Percentiles rank a stretch among this genome's conserved stretches.
Evolutionary conservation across 2,888 invertebrate species (phyloP).

Genomic region (Ectropis crepuscularia): DNA sequence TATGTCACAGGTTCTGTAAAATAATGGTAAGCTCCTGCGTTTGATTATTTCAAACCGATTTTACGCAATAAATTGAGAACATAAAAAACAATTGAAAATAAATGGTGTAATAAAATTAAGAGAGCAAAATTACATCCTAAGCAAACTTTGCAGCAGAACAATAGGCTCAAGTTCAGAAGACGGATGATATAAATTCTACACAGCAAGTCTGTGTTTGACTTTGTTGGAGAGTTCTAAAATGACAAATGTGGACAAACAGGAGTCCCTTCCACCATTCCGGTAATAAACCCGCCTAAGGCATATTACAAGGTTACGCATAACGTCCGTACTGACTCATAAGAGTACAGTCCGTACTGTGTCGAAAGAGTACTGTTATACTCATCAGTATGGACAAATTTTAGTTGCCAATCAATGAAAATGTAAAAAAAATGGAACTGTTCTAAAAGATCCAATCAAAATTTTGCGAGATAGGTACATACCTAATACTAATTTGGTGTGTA

Average conservation of each 20-base stretch:
- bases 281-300: conserved; percentile 9
- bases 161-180: conserved; percentile 6
- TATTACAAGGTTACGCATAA: conserved; percentile 10
- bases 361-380: too few species aligned
- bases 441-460: too few species aligned
- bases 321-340: background rate
- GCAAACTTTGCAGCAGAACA: conserved; percentile 7
- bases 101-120: conserved; percentile 1
- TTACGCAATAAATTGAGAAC: background rate
- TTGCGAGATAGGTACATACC: too few species aligned
- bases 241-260: conserved; percentile 19
- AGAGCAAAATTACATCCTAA: conserved; percentile 5
- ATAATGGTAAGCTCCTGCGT: too few species aligned
- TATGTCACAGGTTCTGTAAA: too few species aligned
- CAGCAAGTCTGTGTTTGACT: conserved; percentile 16
- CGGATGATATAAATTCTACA: conserved; percentile 17
- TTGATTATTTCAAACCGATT: too few species aligned
- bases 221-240: conserved; percentile 18
- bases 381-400: too few species aligned
- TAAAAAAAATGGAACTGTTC: too few species aligned
- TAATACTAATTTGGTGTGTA: too few species aligned
- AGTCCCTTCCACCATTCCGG: conserved; percentile 14
- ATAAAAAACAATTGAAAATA: conserved; percentile 4
- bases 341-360: too few species aligned
- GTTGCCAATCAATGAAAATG: too few species aligned